Percentiles rank a stretch among this genome's conserved stretches.
Evolutionary conservation across 2,888 invertebrate species (phyloP).

Genomic region (Leptinotarsa juncta): DNA sequence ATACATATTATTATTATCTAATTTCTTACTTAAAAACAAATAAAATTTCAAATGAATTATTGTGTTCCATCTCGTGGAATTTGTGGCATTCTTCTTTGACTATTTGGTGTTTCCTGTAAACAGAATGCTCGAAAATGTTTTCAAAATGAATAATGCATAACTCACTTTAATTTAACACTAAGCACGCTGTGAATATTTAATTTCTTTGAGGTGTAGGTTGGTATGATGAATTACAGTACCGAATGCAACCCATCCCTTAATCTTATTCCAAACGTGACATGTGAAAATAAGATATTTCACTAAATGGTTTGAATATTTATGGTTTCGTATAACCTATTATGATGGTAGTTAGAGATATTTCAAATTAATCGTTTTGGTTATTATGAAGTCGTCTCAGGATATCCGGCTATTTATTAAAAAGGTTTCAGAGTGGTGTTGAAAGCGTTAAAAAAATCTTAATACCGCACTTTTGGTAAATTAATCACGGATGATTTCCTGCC

Average conservation of each 20-base stretch:
- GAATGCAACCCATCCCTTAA: background rate
- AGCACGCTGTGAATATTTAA: background rate
- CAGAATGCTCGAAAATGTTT: background rate
- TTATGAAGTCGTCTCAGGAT: too few relatives aligned
- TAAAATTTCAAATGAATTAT: too few relatives aligned
- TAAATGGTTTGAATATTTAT: background rate
- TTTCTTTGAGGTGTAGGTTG: background rate
- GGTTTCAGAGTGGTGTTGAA: too few relatives aligned
- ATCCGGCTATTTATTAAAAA: too few relatives aligned
- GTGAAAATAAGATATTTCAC: conserved; percentile 7
- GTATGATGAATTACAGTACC: conserved; percentile 1
- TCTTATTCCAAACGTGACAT: conserved; percentile 3
- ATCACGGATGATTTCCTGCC: too few relatives aligned
- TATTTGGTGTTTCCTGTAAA: background rate
- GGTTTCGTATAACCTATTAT: background rate
- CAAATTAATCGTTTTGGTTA: too few relatives aligned
- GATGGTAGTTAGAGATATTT: too few relatives aligned
- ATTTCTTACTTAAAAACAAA: too few relatives aligned
- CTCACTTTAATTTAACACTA: background rate
- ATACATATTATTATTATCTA: too few relatives aligned
- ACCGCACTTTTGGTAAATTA: too few relatives aligned
- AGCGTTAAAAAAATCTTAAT: too few relatives aligned
- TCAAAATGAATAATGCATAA: conserved; percentile 2
- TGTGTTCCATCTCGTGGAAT: too few relatives aligned
- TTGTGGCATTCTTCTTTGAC: background rate